Percentiles rank a stretch among this genome's conserved stretches.
Evolutionary conservation across 2,113 vertebrate genomes (phyloP).

Genomic region (Ellobius talpinus): DNA sequence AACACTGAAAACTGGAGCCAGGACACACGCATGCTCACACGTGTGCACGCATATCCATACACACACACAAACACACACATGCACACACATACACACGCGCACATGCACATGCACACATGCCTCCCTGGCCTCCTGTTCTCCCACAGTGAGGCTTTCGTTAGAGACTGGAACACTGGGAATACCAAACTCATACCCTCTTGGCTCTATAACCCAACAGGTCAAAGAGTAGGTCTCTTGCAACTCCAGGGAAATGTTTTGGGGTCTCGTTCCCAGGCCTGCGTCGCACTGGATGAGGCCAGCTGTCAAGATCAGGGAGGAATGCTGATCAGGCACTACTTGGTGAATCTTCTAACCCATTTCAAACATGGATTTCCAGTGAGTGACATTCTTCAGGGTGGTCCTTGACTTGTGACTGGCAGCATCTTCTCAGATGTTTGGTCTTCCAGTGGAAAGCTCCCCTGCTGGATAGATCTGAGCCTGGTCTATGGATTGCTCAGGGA

Average conservation of each 20-base stretch:
- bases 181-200: not conserved
- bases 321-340: not conserved
- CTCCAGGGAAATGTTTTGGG: not conserved
- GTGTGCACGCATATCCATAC: no score
- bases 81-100: not conserved
- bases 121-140: not conserved
- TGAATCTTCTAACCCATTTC: not conserved
- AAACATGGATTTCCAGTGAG: not conserved
- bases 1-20: not conserved
- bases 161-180: slow-evolving; percentile 3
- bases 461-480: not conserved
- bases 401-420: not conserved
- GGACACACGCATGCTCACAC: no score
- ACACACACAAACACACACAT: no score
- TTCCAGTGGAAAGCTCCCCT: not conserved
- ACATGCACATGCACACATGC: not conserved
- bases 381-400: not conserved
- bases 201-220: not conserved
- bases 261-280: not conserved
- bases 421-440: not conserved
- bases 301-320: not conserved
- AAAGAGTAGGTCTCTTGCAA: slow-evolving; percentile 23
- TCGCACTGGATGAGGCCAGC: not conserved
- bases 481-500: not conserved
- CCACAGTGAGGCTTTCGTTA: not conserved